Evolutionary conservation across 1,140 invertebrate genomes (phyloP).

Genomic region (Diorhabda carinulata): DNA sequence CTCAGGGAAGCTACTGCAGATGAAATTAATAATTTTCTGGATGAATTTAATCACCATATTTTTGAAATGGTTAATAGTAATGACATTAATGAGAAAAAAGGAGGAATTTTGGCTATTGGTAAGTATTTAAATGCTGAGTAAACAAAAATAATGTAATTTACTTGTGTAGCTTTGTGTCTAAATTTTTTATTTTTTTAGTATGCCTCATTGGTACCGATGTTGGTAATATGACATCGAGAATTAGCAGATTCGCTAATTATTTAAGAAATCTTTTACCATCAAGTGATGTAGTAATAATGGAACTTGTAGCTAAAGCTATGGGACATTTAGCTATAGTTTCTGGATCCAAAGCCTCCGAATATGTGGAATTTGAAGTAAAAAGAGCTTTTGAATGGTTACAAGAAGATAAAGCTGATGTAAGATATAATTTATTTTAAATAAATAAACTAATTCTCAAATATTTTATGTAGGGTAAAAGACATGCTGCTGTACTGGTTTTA

Average conservation of each 20-base stretch:
- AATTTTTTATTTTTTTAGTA: constrained; percentile 55
- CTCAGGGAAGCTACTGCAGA: constrained; percentile 87
- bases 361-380: constrained; percentile 95
- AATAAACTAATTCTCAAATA: no score
- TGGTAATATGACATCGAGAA: constrained; percentile 84
- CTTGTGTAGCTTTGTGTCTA: neutral
- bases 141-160: neutral
- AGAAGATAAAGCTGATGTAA: constrained; percentile 79
- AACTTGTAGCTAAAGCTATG: constrained; percentile 91
- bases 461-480: constrained; percentile 62
- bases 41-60: constrained; percentile 94
- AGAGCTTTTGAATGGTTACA: constrained; percentile 90
- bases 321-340: constrained; percentile 87
- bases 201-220: constrained; percentile 89
- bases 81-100: constrained; percentile 92
- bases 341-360: constrained; percentile 89
- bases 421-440: neutral
- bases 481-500: constrained; percentile 87
- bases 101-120: constrained; percentile 92
- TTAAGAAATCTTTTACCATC: constrained; percentile 85
- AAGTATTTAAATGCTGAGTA: constrained; percentile 36
- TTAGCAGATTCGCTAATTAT: constrained; percentile 90
- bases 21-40: constrained; percentile 84
- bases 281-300: constrained; percentile 88
- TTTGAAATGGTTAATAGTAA: constrained; percentile 92